Percentiles rank a stretch among this genome's conserved stretches.
Evolutionary conservation across 2,888 invertebrate genomes (phyloP).

Genomic region (Sesia apiformis): DNA sequence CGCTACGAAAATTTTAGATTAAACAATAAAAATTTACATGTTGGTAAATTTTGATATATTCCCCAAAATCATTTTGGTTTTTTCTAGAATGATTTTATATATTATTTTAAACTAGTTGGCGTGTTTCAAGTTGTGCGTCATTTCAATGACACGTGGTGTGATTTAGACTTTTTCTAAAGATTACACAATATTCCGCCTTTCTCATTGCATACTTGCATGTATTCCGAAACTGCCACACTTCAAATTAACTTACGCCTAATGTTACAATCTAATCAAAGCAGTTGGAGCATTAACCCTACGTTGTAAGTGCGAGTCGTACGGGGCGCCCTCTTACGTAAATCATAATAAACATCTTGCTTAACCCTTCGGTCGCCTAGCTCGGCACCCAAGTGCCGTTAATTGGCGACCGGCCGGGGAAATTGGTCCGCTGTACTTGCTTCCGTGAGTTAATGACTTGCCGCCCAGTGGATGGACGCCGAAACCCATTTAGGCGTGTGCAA

Average conservation of each 20-base stretch:
- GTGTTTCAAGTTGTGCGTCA: no score
- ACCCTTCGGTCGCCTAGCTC: conserved; percentile 49
- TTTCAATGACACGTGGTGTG: no score
- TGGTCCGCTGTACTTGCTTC: conserved; percentile 69
- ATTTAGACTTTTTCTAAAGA: no score
- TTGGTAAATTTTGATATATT: no score
- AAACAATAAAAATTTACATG: no score
- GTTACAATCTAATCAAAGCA: conserved; percentile 11
- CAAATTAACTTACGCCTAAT: not conserved
- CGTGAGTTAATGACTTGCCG: conserved; percentile 70
- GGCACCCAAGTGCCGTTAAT: conserved; percentile 62
- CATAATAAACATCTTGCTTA: conserved; percentile 67
- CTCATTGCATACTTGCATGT: no score
- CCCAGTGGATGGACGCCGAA: conserved; percentile 67
- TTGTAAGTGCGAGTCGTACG: not conserved
- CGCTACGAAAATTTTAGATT: no score
- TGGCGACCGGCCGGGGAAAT: conserved; percentile 67
- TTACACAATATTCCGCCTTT: no score
- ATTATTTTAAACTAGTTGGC: no score
- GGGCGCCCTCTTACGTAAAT: conserved; percentile 44
- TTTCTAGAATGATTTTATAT: no score
- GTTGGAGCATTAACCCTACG: conserved; percentile 1
- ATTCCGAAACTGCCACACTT: conserved; percentile 7
- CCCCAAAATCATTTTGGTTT: no score
- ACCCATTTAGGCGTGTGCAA: conserved; percentile 68